Base-by-base conservation (phyloP, 2,113 vertebrate genomes). In the Trinectes maculatus region DNA sequence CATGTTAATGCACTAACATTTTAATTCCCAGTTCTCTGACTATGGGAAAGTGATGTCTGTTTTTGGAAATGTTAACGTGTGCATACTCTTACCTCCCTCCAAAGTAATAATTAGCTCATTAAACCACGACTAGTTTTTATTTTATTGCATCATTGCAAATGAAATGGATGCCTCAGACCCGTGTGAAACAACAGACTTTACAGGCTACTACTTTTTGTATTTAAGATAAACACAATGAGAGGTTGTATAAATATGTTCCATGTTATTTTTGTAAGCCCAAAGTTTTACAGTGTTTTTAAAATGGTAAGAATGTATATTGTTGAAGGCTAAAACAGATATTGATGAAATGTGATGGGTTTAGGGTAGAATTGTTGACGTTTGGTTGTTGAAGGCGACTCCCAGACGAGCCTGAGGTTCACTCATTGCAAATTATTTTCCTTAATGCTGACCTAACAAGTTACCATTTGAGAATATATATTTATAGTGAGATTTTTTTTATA, bases 221-320 rank as follows among this genome's bases (percentile, higher is more conserved):
- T 89, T 84, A 83, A 87, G 60, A 69, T 65, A 75, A 72, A 65
- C 72, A 54, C 22, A 57, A 34, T 67, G 59, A 74, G 70, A 82
- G 59, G 85, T 81, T 89, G 88, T 89, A 87, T 62, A 89, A 88
- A 91, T 89, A 76, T 78, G 90, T 89, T 89, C 24, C 48, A 42
- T 79, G 85, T 92, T 93, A 93, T 93, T 93, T 93, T 93, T 93
- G 80, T 92, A 93, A 89, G 84, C 74, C 84, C 78, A 82, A 79
- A 73, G 87, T 91, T 92, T 92, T 92, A 65, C 88, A 90, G 85
- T 87, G 89, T 93, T 91, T 92, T 86, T 91, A 85, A 89, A 74
- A 83, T 67, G 84, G 84, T 85, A 72, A 84, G 89, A 93, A 91
- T 92, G 90, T 92, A 91, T 85, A 47, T 85, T 80, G 82, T 83